Conservation (phyloP, 2,797 vertebrate species). For the Danionella dracula region DNA sequence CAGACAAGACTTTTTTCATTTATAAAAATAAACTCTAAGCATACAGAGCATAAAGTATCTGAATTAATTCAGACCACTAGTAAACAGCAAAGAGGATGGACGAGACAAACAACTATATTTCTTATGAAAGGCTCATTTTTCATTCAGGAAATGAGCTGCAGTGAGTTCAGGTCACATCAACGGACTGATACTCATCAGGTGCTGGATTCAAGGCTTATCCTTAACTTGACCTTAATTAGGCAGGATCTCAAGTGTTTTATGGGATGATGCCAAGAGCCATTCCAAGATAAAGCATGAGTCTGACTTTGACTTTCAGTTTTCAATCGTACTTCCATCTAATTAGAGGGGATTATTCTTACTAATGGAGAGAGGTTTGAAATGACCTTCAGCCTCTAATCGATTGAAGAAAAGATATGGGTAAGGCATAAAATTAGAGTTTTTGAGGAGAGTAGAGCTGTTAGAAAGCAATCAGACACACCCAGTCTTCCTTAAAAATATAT, state of each 20-base stretch:
- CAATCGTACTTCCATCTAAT: neutral
- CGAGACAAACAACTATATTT: slow-evolving; percentile 1
- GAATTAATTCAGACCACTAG: slow-evolving; percentile 10
- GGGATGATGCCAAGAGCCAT: slow-evolving; percentile 51
- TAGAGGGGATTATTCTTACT: neutral
- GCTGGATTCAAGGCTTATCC: slow-evolving; percentile 8
- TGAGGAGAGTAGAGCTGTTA: neutral
- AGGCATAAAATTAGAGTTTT: neutral
- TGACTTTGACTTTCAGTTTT: slow-evolving; percentile 32
- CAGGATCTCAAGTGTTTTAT: slow-evolving; percentile 39
- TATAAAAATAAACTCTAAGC: slow-evolving; percentile 1
- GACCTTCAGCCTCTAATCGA: neutral
- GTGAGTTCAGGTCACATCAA: slow-evolving; percentile 51
- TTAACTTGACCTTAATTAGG: slow-evolving; percentile 34
- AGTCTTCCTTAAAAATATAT: too few relatives aligned
- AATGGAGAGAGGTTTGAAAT: neutral
- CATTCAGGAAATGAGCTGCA: slow-evolving; percentile 59
- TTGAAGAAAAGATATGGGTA: neutral
- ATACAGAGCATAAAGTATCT: slow-evolving; percentile 16
- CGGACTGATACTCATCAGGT: slow-evolving; percentile 33
- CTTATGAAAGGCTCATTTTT: slow-evolving; percentile 32
- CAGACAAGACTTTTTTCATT: neutral
- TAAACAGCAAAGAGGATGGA: too few relatives aligned
- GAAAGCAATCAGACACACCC: neutral
- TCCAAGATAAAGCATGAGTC: slow-evolving; percentile 58